Evolutionary conservation across 2,797 vertebrate species (phyloP).

Genomic region (Eleutherodactylus coqui): DNA sequence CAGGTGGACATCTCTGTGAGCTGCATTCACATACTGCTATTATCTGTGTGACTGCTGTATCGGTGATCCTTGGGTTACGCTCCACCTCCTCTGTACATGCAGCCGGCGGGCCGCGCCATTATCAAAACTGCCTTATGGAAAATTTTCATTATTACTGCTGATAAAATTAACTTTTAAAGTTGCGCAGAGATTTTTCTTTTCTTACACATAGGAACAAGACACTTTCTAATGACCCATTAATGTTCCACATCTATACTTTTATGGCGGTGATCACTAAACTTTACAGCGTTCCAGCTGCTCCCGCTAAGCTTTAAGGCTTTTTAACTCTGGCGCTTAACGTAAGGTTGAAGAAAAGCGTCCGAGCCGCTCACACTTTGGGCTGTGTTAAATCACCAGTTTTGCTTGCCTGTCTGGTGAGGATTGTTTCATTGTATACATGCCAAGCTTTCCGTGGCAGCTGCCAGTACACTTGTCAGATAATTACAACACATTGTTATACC

Average conservation of each 20-base stretch:
- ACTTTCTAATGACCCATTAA: constrained; percentile 54
- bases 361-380: neutral
- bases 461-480: constrained; percentile 5
- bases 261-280: constrained; percentile 48
- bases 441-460: constrained; percentile 15
- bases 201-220: constrained; percentile 33
- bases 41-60: too few species aligned
- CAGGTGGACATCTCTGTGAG: too few species aligned
- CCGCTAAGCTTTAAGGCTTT: constrained; percentile 1
- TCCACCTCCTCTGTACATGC: neutral
- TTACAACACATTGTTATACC: constrained; percentile 22
- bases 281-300: constrained; percentile 51
- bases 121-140: neutral
- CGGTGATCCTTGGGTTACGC: neutral
- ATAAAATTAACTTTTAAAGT: constrained; percentile 35
- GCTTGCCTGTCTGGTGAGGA: neutral
- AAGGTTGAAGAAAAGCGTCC: neutral
- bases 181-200: constrained; percentile 8
- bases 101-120: neutral
- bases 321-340: constrained; percentile 13
- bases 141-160: constrained; percentile 2
- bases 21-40: too few species aligned
- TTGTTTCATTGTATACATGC: neutral
- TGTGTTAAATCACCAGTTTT: constrained; percentile 8
- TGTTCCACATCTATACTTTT: constrained; percentile 52